Evolutionary conservation across 2,888 invertebrate species (phyloP).

Genomic region (Drosophila pegasa): DNA sequence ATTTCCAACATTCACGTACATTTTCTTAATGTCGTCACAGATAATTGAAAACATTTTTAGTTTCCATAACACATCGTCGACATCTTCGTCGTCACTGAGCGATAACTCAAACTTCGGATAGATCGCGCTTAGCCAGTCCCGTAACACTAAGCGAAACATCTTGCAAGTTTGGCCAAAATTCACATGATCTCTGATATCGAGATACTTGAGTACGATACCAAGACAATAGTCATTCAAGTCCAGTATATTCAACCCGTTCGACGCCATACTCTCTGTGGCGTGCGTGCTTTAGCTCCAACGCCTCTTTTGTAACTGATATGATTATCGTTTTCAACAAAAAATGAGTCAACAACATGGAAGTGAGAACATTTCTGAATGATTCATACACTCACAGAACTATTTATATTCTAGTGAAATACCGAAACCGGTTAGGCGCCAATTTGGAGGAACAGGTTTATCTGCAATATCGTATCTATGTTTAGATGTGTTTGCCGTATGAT

Average conservation of each 20-base stretch:
- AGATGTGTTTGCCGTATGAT: too few species aligned
- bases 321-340: background rate
- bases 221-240: slow-evolving; percentile 40
- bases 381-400: too few species aligned
- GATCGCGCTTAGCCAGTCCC: slow-evolving; percentile 22
- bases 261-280: background rate
- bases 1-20: slow-evolving; percentile 17
- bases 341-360: too few species aligned
- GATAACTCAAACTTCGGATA: slow-evolving; percentile 30
- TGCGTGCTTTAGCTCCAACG: background rate
- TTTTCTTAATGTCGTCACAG: slow-evolving; percentile 14
- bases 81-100: too few species aligned
- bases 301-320: background rate
- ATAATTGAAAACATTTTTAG: slow-evolving; percentile 26
- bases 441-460: too few species aligned
- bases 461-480: too few species aligned
- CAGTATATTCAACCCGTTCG: slow-evolving; percentile 17
- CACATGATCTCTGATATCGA: slow-evolving; percentile 24
- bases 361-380: too few species aligned
- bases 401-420: too few species aligned
- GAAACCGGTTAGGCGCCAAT: too few species aligned
- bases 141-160: slow-evolving; percentile 15
- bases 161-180: slow-evolving; percentile 25
- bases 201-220: slow-evolving; percentile 22
- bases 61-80: too few species aligned